Evolutionary conservation across 2,888 invertebrate genomes (phyloP), one percentile per base, ranked within the genome.

Genomic region (Tenthredo scrophulariae): DNA sequence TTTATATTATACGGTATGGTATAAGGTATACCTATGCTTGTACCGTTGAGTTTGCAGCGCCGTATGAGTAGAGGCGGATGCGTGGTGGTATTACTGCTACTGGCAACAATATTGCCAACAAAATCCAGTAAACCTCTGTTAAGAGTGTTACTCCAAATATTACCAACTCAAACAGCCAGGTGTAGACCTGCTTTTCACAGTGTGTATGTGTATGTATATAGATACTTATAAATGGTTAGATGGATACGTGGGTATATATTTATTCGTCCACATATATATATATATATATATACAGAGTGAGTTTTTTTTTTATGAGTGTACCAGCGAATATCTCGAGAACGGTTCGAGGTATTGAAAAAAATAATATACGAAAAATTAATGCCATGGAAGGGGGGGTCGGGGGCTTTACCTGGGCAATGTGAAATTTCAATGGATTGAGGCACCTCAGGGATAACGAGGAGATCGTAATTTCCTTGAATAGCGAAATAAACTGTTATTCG

Each of bases 71-170:
- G n/a, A 54, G 54, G 54, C 54, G 13, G 22, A 77, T 29, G 86
- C 74, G 70, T 70, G 65, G 22, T 29, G 85, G 87, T 86, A 87
- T 87, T 87, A 87, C 88, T 86, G 87, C 26, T 26, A 62, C 26
- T 26, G 62, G 67, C 90, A 90, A 90, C 90, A 91, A 91, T 91
- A 91, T 90, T 89, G 90, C 89, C 90, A 91, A 90, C 89, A 89
- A 90, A 91, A 90, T 91, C 89, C 89, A 88, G 90, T 91, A 91
- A 91, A 91, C 91, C 43, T 74, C 10, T 80, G 89, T 88, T 88
- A 89, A 37, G 70, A 91, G 91, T 90, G 90, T 91, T 91, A 90
- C 89, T 89, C 89, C 90, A 90, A 91, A 90, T 91, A 91, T 91
- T 91, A 90, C 91, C 83, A 91, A 91, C 91, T 91, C 91, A 91